These are phyloP conservation scores for Novumbra hubbsi DNA, from an alignment of 2,797 vertebrate species.

Conservation along the genomic window DNA sequence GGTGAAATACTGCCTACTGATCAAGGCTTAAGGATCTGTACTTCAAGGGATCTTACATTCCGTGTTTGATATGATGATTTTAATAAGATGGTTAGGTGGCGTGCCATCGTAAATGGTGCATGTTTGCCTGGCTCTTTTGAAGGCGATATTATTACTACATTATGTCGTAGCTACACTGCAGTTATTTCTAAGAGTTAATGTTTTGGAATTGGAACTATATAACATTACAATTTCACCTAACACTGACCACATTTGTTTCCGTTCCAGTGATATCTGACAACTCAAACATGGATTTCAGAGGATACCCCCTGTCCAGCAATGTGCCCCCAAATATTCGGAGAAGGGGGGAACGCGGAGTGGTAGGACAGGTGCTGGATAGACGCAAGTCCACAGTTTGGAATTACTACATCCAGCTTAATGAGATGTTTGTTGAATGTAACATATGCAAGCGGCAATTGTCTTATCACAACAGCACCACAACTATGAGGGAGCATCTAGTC, in stretches of 20 bases:
- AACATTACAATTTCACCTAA: background rate
- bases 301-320: conserved; percentile 44
- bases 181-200: background rate
- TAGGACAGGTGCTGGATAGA: conserved; percentile 33
- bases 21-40: background rate
- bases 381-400: conserved; percentile 72
- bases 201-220: background rate
- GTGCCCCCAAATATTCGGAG: conserved; percentile 44
- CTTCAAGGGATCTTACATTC: background rate
- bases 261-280: conserved; percentile 19
- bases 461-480: conserved; percentile 71
- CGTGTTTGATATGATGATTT: background rate
- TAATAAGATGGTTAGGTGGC: background rate
- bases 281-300: conserved; percentile 50
- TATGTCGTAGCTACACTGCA: background rate
- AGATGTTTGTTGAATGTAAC: conserved; percentile 68
- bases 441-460: conserved; percentile 72
- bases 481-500: conserved; percentile 70
- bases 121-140: background rate
- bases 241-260: background rate
- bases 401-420: conserved; percentile 68
- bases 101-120: background rate
- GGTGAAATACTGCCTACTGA: background rate
- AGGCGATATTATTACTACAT: background rate
- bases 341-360: conserved; percentile 48